phyloP scores from a whole-genome alignment of 2,113 vertebrate species.

The Fukomys damarensis region DNA sequence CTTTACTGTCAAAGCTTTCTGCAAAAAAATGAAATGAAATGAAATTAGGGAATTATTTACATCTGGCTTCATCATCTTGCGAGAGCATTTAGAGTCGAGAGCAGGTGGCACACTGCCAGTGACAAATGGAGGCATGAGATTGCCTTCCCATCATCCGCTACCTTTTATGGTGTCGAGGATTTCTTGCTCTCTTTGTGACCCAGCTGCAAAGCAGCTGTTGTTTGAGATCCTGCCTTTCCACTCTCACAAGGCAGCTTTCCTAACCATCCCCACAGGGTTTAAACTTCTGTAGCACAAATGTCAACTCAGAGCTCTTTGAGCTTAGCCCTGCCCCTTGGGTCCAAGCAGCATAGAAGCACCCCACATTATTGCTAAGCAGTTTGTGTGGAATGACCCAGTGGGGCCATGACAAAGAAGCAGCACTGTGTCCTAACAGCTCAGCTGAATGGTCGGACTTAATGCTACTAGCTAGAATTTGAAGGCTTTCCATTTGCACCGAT shows the following conservation, averaged over 20 bases:
- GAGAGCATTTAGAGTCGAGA: conserved; percentile 64
- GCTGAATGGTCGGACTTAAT: neutral
- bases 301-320: neutral
- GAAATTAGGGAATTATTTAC: conserved; percentile 75
- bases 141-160: conserved; percentile 68
- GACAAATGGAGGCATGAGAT: conserved; percentile 70
- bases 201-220: conserved; percentile 81
- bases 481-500: neutral
- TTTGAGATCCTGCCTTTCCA: conserved; percentile 51
- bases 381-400: neutral
- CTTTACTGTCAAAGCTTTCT: conserved; percentile 46
- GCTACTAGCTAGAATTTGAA: neutral
- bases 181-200: conserved; percentile 70
- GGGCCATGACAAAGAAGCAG: neutral
- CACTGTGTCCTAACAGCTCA: neutral
- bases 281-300: conserved; percentile 43
- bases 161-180: conserved; percentile 77
- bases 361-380: neutral
- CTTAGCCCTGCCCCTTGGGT: neutral
- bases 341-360: neutral
- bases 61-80: conserved; percentile 73
- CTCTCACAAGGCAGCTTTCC: conserved; percentile 41
- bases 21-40: neutral
- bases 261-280: neutral
- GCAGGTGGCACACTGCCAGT: conserved; percentile 74